These are phyloP conservation scores for Chymomyza caudatula DNA, from an alignment of 2,888 invertebrate species.

Conservation along the genomic window DNA sequence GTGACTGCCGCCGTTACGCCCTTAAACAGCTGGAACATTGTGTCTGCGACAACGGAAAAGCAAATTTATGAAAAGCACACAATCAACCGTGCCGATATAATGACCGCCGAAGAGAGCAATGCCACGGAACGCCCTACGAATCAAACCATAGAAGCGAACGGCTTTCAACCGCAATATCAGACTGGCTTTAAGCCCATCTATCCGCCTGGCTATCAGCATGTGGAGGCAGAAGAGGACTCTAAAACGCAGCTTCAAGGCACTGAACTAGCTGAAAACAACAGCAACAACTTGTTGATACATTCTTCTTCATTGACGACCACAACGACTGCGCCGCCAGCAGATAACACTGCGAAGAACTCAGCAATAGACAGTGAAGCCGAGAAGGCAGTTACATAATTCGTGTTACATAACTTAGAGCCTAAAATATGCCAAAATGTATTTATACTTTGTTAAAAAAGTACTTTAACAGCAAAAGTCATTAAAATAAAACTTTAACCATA, in stretches of 20 bases:
- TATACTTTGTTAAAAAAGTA: not conserved
- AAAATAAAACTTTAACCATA: not conserved
- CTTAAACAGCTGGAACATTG: conserved; percentile 82
- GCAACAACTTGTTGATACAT: not conserved
- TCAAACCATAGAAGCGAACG: not conserved
- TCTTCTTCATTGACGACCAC: not conserved
- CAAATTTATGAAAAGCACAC: conserved; percentile 72
- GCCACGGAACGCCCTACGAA: not conserved
- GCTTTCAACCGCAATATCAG: conserved; percentile 83
- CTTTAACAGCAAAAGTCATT: not conserved
- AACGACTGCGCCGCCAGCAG: not conserved
- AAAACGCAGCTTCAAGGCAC: conserved; percentile 15
- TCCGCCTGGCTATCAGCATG: conserved; percentile 74
- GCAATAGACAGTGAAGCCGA: not conserved
- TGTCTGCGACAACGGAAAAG: conserved; percentile 72
- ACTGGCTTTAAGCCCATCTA: conserved; percentile 86
- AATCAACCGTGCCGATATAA: conserved; percentile 75
- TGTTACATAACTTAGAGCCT: not conserved
- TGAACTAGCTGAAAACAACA: conserved; percentile 34
- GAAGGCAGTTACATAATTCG: not conserved
- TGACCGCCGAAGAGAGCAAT: conserved; percentile 80
- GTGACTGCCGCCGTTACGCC: conserved; percentile 75
- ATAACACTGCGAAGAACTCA: not conserved
- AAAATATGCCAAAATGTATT: not conserved
- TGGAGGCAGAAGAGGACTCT: conserved; percentile 50